Evolutionary conservation across 2,113 vertebrate genomes (phyloP).

Genomic region (Eretmochelys imbricata): DNA sequence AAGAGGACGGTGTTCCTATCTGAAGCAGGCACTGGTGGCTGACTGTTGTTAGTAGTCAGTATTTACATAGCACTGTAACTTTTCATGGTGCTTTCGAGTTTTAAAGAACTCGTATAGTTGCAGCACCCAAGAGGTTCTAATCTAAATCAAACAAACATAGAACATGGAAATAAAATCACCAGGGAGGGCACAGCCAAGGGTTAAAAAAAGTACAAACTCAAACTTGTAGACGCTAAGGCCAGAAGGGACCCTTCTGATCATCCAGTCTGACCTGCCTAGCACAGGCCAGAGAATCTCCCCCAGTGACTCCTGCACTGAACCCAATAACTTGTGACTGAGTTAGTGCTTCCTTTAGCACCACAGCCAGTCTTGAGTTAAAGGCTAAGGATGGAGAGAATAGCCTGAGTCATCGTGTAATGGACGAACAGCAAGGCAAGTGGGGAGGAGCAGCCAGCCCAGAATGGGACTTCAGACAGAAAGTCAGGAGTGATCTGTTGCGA

Average conservation of each 20-base stretch:
- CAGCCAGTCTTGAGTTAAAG: not conserved
- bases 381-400: accelerated
- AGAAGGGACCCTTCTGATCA: not conserved
- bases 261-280: not conserved
- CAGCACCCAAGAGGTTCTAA: not conserved
- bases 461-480: not conserved
- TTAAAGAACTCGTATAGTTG: not conserved
- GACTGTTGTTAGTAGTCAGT: not conserved
- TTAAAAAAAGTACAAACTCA: not conserved
- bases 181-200: not conserved
- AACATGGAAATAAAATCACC: not conserved
- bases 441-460: accelerated
- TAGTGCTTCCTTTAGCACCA: not conserved
- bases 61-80: too few relatives aligned
- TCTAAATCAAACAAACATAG: not conserved
- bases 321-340: not conserved
- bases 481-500: not conserved
- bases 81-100: accelerated
- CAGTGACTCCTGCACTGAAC: not conserved
- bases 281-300: not conserved
- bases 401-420: too few relatives aligned
- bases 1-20: accelerated
- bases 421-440: not conserved
- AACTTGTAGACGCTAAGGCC: not conserved
- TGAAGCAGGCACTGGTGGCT: not conserved